These are phyloP conservation scores for Leucania comma DNA, from an alignment of 2,888 invertebrate genomes.

Conservation along the genomic window DNA sequence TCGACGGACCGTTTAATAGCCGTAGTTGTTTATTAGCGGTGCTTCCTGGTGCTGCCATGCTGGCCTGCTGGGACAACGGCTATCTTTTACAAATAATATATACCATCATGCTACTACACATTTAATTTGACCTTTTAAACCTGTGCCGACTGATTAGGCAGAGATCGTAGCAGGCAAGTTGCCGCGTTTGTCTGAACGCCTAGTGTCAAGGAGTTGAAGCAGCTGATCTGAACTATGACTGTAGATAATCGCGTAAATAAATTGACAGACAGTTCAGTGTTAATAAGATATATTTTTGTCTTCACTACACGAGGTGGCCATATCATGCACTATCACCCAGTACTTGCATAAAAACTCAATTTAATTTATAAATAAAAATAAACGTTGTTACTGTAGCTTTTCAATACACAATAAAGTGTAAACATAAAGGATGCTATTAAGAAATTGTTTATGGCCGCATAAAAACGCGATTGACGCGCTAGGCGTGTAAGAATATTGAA, in stretches of 20 bases:
- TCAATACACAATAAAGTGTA: conserved; percentile 54
- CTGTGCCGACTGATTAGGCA: conserved; percentile 13
- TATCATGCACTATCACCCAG: conserved; percentile 1
- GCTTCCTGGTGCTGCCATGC: conserved; percentile 74
- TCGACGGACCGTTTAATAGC: conserved; percentile 86
- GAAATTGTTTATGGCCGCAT: conserved; percentile 59
- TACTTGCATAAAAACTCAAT: conserved; percentile 24
- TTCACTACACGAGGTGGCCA: not conserved
- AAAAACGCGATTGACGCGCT: conserved; percentile 57
- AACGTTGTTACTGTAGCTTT: conserved; percentile 40
- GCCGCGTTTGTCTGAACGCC: not conserved
- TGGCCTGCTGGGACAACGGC: conserved; percentile 33
- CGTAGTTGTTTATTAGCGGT: conserved; percentile 80
- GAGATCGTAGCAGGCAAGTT: not conserved
- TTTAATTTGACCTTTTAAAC: conserved; percentile 29
- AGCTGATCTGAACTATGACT: not conserved
- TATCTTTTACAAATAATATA: conserved; percentile 42
- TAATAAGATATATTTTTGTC: not conserved
- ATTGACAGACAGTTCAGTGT: too few species aligned
- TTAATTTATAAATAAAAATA: conserved; percentile 34
- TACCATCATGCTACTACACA: conserved; percentile 20
- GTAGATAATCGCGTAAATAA: not conserved
- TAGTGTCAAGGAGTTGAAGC: not conserved
- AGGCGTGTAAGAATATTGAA: conserved; percentile 60
- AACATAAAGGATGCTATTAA: conserved; percentile 52